Conservation (phyloP, 2,113 vertebrate species). For the Rattus rattus region DNA sequence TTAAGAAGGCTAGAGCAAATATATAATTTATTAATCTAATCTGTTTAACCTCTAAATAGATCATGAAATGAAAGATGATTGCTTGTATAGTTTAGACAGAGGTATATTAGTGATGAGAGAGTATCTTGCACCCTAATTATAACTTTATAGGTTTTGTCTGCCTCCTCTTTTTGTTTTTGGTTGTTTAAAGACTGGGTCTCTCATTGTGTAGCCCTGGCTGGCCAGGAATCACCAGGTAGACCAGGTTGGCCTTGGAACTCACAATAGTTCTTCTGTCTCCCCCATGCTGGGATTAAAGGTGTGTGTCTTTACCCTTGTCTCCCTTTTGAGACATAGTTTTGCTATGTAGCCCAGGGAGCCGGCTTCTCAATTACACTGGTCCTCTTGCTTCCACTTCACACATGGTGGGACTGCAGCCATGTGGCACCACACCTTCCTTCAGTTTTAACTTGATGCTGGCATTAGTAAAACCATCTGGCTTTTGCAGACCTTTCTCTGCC, state of each 20-base stretch:
- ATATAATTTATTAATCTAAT: conserved; percentile 15
- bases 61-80: neutral
- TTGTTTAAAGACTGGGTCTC: neutral
- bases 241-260: neutral
- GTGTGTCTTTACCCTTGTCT: neutral
- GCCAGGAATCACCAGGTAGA: neutral
- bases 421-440: neutral
- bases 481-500: neutral
- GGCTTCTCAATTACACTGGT: neutral
- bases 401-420: neutral
- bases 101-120: neutral
- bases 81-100: neutral
- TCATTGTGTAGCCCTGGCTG: neutral
- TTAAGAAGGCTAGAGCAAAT: conserved; percentile 3
- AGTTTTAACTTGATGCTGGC: neutral
- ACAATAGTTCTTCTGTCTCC: neutral
- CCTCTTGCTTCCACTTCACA: neutral
- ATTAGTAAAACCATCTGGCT: neutral
- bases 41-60: conserved; percentile 15
- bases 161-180: neutral
- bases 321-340: neutral
- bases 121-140: neutral
- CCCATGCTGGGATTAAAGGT: neutral
- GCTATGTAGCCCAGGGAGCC: neutral
- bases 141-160: neutral